phyloP scores from a whole-genome alignment of 2,797 vertebrate genomes.

The Acropternis orthonyx region DNA sequence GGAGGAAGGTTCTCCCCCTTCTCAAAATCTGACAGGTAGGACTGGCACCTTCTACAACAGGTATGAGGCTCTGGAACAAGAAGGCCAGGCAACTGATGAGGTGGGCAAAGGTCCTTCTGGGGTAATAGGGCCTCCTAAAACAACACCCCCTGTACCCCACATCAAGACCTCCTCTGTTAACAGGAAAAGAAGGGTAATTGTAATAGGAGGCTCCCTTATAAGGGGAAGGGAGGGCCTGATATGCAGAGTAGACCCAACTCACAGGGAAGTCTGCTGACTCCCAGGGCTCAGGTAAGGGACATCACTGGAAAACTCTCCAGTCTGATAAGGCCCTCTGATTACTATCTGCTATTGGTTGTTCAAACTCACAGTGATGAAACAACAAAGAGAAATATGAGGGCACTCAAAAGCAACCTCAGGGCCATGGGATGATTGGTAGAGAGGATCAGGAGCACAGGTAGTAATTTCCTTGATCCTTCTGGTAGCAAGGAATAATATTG shows the following conservation, averaged over 20 bases:
- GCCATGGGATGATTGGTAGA: not conserved
- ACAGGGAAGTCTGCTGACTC: not conserved
- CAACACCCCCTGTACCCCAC: not conserved
- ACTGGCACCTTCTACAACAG: not conserved
- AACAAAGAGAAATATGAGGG: not conserved
- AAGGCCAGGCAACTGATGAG: not conserved
- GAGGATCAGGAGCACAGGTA: not conserved
- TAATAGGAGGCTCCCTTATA: not conserved
- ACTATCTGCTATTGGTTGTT: not conserved
- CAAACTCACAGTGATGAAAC: not conserved
- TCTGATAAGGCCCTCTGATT: not conserved
- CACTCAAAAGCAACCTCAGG: not conserved
- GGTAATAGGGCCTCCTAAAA: not conserved
- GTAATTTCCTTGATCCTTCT: not conserved
- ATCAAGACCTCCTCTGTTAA: not conserved
- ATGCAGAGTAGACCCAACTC: not conserved
- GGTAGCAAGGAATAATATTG: not conserved
- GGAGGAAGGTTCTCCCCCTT: not conserved
- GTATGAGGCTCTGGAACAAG: not conserved
- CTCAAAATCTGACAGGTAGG: not conserved
- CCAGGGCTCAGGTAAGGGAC: not conserved
- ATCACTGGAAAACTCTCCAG: not conserved
- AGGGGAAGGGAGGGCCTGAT: not conserved
- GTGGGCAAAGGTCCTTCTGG: not conserved
- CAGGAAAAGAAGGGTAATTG: not conserved